Conservation (phyloP, 2,113 vertebrate genomes). For the Rhea pennata region DNA sequence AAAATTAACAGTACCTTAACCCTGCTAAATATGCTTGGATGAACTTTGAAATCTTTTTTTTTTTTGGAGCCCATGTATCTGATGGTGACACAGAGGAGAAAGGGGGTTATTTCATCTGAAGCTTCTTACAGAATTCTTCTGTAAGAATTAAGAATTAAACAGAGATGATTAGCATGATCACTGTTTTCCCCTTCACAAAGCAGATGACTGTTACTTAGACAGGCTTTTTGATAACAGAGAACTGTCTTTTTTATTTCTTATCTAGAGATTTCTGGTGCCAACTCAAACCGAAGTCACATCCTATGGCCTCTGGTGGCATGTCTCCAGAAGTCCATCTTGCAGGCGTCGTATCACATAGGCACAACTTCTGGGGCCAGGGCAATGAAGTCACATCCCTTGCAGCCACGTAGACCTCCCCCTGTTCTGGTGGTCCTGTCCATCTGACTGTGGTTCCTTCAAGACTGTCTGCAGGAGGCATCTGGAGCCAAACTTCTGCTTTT, state of each 20-base stretch:
- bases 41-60: not conserved
- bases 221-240: not conserved
- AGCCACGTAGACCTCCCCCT: not conserved
- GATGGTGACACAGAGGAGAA: not conserved
- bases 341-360: not conserved
- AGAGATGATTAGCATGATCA: not conserved
- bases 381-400: not conserved
- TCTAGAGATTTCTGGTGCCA: not conserved
- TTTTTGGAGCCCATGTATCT: accelerated
- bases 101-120: not conserved
- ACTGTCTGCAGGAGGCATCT: not conserved
- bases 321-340: not conserved
- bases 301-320: too few relatives aligned
- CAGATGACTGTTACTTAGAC: not conserved
- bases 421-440: not conserved
- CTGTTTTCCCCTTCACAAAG: not conserved
- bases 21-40: accelerated
- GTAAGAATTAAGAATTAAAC: not conserved
- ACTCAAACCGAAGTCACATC: not conserved
- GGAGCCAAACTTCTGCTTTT: not conserved
- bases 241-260: not conserved
- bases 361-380: not conserved
- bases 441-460: too few relatives aligned
- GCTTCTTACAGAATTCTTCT: not conserved
- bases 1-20: not conserved